A percentile compares a stretch with the other conserved stretches of the same genome.
Conservation (phyloP, 2,888 invertebrate species). For the Sepioteuthis lessoniana region DNA sequence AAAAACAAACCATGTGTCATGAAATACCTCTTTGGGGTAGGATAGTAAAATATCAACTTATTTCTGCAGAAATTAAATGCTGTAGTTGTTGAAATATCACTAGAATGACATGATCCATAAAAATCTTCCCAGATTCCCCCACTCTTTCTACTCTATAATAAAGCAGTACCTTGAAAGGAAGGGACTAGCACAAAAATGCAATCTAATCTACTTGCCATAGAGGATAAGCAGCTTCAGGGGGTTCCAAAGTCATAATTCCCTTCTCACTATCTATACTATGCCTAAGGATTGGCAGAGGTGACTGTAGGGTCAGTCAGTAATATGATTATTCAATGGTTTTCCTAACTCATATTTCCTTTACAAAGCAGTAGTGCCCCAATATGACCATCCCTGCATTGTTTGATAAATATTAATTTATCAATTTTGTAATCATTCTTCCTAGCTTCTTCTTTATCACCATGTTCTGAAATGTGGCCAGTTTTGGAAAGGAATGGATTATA, state of each 20-base stretch:
- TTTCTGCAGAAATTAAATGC: too few species aligned
- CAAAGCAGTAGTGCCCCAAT: not conserved
- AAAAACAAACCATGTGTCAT: too few species aligned
- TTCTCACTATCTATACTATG: not conserved
- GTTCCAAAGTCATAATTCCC: not conserved
- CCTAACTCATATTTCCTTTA: not conserved
- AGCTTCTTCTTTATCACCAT: not conserved
- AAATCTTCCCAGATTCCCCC: not conserved
- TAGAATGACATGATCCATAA: not conserved
- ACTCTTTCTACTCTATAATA: not conserved
- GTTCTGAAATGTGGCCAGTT: not conserved
- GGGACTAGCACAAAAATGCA: not conserved
- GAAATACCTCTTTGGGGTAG: too few species aligned
- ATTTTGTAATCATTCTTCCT: not conserved
- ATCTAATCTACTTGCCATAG: not conserved
- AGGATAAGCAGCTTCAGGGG: not conserved
- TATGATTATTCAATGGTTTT: not conserved
- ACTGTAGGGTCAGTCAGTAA: not conserved
- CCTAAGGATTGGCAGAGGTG: not conserved
- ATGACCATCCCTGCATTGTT: not conserved
- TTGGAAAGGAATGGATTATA: not conserved
- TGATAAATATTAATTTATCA: not conserved
- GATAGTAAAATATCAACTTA: too few species aligned
- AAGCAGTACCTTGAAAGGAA: not conserved
- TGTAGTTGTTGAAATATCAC: too few species aligned